Percentiles rank a stretch among this genome's conserved stretches.
Conservation (phyloP, 2,888 invertebrate species). For the Ethmia dodecea region DNA sequence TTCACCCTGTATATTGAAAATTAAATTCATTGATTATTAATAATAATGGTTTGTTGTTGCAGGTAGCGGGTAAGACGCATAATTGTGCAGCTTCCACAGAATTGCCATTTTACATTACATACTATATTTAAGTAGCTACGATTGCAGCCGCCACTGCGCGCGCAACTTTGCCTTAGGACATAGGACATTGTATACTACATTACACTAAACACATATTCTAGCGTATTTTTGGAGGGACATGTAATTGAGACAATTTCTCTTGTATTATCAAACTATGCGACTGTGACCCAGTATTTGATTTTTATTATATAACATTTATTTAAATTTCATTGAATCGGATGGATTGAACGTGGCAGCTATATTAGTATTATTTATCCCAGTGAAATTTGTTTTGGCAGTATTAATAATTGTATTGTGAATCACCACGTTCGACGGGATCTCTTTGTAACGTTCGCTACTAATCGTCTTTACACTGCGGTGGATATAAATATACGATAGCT, state of each 20-base stretch:
- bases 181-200: conserved; percentile 66
- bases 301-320: conserved; percentile 16
- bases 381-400: conserved; percentile 47
- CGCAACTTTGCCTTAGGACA: conserved; percentile 37
- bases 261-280: conserved; percentile 50
- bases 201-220: conserved; percentile 41
- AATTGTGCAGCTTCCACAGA: conserved; percentile 67
- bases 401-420: conserved; percentile 43
- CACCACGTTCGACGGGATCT: conserved; percentile 59
- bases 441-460: conserved; percentile 54
- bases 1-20: too few relatives aligned
- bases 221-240: conserved; percentile 61
- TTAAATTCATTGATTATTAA: too few relatives aligned
- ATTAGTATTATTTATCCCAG: conserved; percentile 35
- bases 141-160: conserved; percentile 9
- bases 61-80: conserved; percentile 36
- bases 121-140: conserved; percentile 36
- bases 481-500: conserved; percentile 73
- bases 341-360: conserved; percentile 32
- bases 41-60: conserved; percentile 32
- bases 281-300: conserved; percentile 62
- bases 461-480: conserved; percentile 52
- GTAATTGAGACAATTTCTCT: conserved; percentile 48
- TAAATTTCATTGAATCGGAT: conserved; percentile 19
- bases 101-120: conserved; percentile 63